Evolutionary conservation across 2,888 invertebrate genomes (phyloP), one percentile per base, ranked within the genome.

Genomic region (Standfussiana lucernea): DNA sequence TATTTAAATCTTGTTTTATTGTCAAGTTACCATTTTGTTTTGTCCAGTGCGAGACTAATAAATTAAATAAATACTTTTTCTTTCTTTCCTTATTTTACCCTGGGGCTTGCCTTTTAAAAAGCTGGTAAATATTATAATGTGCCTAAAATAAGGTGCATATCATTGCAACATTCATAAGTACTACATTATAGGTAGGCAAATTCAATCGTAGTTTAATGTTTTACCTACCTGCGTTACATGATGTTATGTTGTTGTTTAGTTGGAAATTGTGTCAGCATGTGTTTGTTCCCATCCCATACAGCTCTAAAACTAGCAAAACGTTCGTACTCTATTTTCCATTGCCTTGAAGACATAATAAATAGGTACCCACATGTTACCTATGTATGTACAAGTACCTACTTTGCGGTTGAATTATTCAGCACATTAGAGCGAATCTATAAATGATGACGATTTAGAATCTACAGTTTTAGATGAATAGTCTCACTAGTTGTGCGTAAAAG

Each of bases 261-360:
- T 50, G 47, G 61, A 40, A 77, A 82, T 82, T 65, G 32, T 37
- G 42, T 64, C 42, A 56, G 59, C 79, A 79, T 65, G 64, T 79
- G 77, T 65, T 65, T 65, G 47, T 82, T 79, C 77, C 50, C 79
- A 76, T 79, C 77, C 50, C 68, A 68, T 53, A 18, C 3, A 64
- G 40, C 24, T 68, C 56, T 42, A 65, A 45, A 82, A 68, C 37
- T 32, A 76, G 47, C 28, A 35, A 42, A 59, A 21, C n/a, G 15
- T 61, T 64, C 56, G 77, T 82, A 77, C 68, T 77, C 28, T 50
- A 50, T 21, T 65, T 77, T 50, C 47, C 2, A 56, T 68, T 77
- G 47, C 56, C 67, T 79, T 56, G 42, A 64, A 68, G 28, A 64
- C 21, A 21, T 50, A n/a, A 59, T 47, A 24, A 47, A 42, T 71